Evolutionary conservation across 2,797 vertebrate species (phyloP), one percentile per base, ranked within the genome.

Genomic region (Cynopterus sphinx): DNA sequence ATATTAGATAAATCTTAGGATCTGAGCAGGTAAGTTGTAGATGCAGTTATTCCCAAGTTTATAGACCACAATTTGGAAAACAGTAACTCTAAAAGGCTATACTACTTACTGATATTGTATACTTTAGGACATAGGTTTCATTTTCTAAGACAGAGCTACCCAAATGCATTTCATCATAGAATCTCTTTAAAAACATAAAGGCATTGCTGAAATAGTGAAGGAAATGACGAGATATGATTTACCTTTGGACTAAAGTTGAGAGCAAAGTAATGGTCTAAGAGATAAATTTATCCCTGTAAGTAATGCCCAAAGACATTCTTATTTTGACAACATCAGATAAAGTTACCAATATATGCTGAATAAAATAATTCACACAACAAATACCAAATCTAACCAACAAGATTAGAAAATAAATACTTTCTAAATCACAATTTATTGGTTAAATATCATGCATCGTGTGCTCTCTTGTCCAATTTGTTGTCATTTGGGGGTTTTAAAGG

Each of bases 281-380:
- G 28, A 86, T 49, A 81, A 92, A 71, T 77, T 51, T 51, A 89
- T 89, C 75, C 65, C 65, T 51, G 28, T 82, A 51, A 78, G 39
- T 51, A 87, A 92, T 86, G 9, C 19, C 91, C 28, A 9, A 90
- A 74, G 65, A 22, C 13, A 61, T 89, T 92, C 26, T 39, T 65
- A 55, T 86, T 96, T 95, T 94, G 59, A 71, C 74, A 89, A 89
- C 71, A 93, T 87, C 46, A 57, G 61, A 85, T 90, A 74, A 83
- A 61, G 33, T 73, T 81, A 94, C 46, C 33, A 57, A 90, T 51
- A 68, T 22, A 90, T 36, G 65, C 51, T 91, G 33, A 89, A 94
- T 92, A 85, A 91, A 94, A 68, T 39, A 55, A 88, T 71, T 86
- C 36, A 83, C 12, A 33, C 65, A 93, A 79, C 36, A 89, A 49